A percentile compares a stretch with the other conserved stretches of the same genome.
These are phyloP conservation scores for Eulemur rubriventer DNA, from an alignment of 2,797 vertebrate species.

Conservation along the genomic window DNA sequence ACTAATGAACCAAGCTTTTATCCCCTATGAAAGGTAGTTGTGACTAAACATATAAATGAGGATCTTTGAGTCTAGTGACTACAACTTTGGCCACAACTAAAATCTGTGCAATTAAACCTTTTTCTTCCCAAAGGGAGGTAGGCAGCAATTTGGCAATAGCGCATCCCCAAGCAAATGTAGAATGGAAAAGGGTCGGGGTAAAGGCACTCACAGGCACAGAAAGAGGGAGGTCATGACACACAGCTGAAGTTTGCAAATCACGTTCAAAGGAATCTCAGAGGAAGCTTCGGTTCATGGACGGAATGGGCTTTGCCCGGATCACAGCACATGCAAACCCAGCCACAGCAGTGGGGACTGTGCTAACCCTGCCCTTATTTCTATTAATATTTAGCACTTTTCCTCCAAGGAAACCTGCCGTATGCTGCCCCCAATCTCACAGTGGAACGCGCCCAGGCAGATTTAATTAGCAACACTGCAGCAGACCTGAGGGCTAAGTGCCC, in stretches of 20 bases:
- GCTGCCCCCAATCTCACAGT: neutral
- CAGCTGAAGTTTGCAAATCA: fast-evolving
- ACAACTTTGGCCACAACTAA: neutral
- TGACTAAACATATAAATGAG: neutral
- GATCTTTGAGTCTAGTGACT: neutral
- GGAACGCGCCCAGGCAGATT: neutral
- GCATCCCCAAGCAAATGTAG: fast-evolving
- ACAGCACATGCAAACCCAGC: fast-evolving
- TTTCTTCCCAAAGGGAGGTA: neutral
- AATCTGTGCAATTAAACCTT: fast-evolving
- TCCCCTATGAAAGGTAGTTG: neutral
- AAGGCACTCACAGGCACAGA: fast-evolving
- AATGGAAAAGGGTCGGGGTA: fast-evolving
- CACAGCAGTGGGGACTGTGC: fast-evolving
- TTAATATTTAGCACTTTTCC: neutral
- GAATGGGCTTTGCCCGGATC: fast-evolving
- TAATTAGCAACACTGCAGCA: neutral
- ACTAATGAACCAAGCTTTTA: neutral
- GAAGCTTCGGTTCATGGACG: fast-evolving
- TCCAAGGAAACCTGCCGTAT: neutral
- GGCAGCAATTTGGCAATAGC: neutral
- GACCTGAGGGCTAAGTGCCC: neutral
- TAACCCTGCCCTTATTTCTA: neutral
- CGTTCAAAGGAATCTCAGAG: fast-evolving
- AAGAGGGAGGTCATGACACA: fast-evolving